Percentiles rank a stretch among this genome's conserved stretches.
Evolutionary conservation across 1,140 invertebrate species (phyloP).

Genomic region (Periplaneta americana): DNA sequence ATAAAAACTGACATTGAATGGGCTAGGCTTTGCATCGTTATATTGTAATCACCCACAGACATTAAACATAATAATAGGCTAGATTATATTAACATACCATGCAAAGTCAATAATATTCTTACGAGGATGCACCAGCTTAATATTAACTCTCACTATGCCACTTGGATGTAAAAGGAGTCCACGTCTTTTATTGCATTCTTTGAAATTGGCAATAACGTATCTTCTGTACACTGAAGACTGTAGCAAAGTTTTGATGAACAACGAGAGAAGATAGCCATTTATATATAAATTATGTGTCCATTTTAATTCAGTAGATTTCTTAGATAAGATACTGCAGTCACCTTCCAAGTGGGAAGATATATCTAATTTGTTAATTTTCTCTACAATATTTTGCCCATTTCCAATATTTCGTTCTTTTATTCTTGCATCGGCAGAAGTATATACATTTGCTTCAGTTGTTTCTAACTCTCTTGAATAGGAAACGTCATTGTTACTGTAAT

Average conservation of each 20-base stretch:
- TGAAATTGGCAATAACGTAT: not conserved
- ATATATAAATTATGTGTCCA: conserved; percentile 1
- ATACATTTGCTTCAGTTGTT: not conserved
- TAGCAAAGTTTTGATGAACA: conserved; percentile 8
- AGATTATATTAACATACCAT: conserved; percentile 2
- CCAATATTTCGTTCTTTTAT: not conserved
- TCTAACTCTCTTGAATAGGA: not conserved
- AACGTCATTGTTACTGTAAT: not conserved
- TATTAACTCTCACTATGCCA: not conserved
- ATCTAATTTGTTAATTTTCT: not conserved
- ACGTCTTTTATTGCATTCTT: not conserved
- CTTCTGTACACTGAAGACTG: not conserved
- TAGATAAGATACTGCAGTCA: not conserved
- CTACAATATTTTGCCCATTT: not conserved
- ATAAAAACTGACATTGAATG: too few relatives aligned
- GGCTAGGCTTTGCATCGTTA: too few relatives aligned
- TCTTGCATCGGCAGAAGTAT: not conserved
- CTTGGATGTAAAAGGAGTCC: not conserved
- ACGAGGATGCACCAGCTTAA: not conserved
- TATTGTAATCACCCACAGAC: too few relatives aligned
- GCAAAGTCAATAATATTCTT: not conserved
- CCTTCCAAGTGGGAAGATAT: not conserved
- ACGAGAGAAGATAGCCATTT: conserved; percentile 19
- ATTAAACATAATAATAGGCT: too few relatives aligned
- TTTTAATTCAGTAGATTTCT: not conserved